Evolutionary conservation across 2,888 invertebrate species (phyloP), one percentile per base, ranked within the genome.

Genomic region (Melieria omissa): DNA sequence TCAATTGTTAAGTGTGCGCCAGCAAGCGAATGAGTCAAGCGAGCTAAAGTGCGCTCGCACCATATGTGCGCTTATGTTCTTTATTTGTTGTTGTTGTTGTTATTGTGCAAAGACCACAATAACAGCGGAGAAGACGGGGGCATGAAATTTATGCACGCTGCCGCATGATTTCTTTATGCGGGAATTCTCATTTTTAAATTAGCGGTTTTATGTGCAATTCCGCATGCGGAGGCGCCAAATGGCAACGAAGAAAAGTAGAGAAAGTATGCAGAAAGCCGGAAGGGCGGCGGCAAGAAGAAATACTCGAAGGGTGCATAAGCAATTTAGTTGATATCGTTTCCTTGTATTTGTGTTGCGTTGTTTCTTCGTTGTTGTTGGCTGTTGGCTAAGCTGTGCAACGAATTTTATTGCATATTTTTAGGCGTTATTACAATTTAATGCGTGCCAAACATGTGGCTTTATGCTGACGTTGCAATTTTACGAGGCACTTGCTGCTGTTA

Each of bases 381-480:
- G 42, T 61, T 10, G 46, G 46, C 52, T 58, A 65, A 71, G 79
- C 77, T 78, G 76, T 79, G 78, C 77, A 82, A 79, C 81, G 79
- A 82, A 82, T 82, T 82, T 77, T 82, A 79, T 79, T 78, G 81
- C 83, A 83, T 77, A 83, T 78, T 82, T 81, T 80, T 71, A 75
- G 76, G 79, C 78, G 78, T 81, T 79, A 82, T 83, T 83, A 81
- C 82, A 83, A 81, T 84, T 83, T 83, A 83, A 84, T 80, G 78
- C 77, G 74, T 75, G 78, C 70, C 69, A 77, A 82, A 79, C 78
- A 81, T 82, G 83, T 80, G 84, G 81, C 60, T 67, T 67, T 67
- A 60, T 67, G 16, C 29, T 29, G 29, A 29, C 29, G 29, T 29
- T 67, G 67, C 67, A 61, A 61, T 67, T 52, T 61, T 44, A 67